Conservation (phyloP, 1,140 invertebrate genomes). For the Ephestia elutella region DNA sequence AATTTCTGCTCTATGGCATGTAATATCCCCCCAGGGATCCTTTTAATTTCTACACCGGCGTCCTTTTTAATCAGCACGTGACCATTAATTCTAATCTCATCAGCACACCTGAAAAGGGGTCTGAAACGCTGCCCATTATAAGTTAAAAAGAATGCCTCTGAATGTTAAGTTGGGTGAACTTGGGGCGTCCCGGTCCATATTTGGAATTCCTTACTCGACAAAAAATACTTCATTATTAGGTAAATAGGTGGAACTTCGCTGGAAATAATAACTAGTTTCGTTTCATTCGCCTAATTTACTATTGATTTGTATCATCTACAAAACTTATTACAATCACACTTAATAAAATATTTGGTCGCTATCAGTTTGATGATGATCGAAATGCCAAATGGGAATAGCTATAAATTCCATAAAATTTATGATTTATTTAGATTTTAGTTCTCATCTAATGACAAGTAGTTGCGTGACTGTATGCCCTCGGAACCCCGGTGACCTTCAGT, state of each 20-base stretch:
- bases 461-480: conserved; percentile 36
- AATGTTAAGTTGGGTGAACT: conserved; percentile 14
- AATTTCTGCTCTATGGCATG: conserved; percentile 67
- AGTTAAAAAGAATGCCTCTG: not conserved
- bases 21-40: conserved; percentile 53
- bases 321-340: too few relatives aligned
- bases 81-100: conserved; percentile 39
- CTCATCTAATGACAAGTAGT: conserved; percentile 8
- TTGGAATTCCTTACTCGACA: not conserved
- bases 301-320: too few relatives aligned
- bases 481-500: conserved; percentile 27
- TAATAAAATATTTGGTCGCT: too few relatives aligned
- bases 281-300: too few relatives aligned
- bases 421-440: not conserved
- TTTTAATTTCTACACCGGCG: conserved; percentile 53
- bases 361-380: too few relatives aligned
- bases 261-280: too few relatives aligned
- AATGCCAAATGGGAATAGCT: not conserved
- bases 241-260: not conserved
- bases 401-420: not conserved
- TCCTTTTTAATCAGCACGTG: conserved; percentile 43
- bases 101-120: conserved; percentile 6
- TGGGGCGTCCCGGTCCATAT: not conserved
- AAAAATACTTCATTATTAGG: too few relatives aligned
- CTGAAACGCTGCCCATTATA: not conserved